Percentiles rank a stretch among this genome's conserved stretches.
These are phyloP conservation scores for Byasa hedistus DNA, from an alignment of 2,888 invertebrate genomes.

Conservation along the genomic window DNA sequence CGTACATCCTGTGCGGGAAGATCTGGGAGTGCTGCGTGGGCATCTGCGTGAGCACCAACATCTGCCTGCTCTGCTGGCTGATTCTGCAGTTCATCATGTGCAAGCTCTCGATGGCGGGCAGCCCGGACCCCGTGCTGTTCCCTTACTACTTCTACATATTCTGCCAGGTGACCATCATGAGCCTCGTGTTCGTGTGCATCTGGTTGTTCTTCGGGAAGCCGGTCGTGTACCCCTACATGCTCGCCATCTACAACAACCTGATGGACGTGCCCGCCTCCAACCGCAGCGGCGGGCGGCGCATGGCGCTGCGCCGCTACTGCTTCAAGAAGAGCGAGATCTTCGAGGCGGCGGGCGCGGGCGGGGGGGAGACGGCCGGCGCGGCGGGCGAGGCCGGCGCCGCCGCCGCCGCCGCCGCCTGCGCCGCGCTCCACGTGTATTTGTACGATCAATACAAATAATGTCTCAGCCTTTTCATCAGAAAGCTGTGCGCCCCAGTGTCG, in stretches of 20 bases:
- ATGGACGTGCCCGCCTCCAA: background rate
- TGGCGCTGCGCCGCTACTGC: constrained; percentile 48
- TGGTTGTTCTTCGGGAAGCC: constrained; percentile 56
- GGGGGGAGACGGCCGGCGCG: background rate
- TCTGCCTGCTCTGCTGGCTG: constrained; percentile 66
- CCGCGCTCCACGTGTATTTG: background rate
- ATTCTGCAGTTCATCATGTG: constrained; percentile 66
- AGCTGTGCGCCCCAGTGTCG: too few relatives aligned
- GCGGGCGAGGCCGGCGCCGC: too few relatives aligned
- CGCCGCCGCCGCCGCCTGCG: background rate
- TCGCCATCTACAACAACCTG: constrained; percentile 41
- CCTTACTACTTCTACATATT: constrained; percentile 70
- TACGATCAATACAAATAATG: background rate
- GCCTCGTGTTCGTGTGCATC: constrained; percentile 46
- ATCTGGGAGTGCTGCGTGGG: constrained; percentile 58
- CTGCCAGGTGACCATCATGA: constrained; percentile 60
- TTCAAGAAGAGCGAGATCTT: constrained; percentile 70
- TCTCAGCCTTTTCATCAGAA: background rate
- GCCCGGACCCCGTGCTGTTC: constrained; percentile 62
- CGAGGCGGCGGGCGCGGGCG: constrained; percentile 45
- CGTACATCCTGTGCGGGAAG: constrained; percentile 57
- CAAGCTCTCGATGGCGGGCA: constrained; percentile 57
- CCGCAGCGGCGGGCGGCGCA: background rate
- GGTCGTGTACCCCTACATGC: constrained; percentile 53
- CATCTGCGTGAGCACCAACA: constrained; percentile 61